Percentiles rank a stretch among this genome's conserved stretches.
These are phyloP conservation scores for Apotomis capreana DNA, from an alignment of 2,888 invertebrate species.

Conservation along the genomic window DNA sequence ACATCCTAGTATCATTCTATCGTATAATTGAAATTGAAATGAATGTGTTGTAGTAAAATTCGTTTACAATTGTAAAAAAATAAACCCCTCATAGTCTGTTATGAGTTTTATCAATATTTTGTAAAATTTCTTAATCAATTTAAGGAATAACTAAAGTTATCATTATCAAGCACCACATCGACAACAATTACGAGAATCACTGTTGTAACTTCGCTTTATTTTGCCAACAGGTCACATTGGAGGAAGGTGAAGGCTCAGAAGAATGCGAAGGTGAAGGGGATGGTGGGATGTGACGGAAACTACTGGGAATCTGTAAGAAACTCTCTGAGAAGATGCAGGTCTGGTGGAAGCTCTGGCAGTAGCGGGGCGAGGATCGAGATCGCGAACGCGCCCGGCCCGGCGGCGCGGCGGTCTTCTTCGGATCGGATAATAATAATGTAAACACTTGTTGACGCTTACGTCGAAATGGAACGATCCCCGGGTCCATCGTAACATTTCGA, in stretches of 20 bases:
- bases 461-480: slow-evolving; percentile 74
- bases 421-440: slow-evolving; percentile 67
- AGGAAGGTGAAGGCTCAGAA: slow-evolving; percentile 91
- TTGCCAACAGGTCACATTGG: slow-evolving; percentile 88
- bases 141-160: no score
- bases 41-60: no score
- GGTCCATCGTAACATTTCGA: slow-evolving; percentile 76
- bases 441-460: slow-evolving; percentile 80
- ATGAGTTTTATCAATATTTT: no score
- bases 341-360: slow-evolving; percentile 93
- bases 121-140: no score
- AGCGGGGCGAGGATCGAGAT: slow-evolving; percentile 47
- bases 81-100: no score
- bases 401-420: slow-evolving; percentile 43
- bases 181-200: background rate
- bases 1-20: no score
- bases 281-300: slow-evolving; percentile 96
- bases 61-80: no score
- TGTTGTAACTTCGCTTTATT: slow-evolving; percentile 8
- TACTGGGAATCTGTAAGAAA: slow-evolving; percentile 94
- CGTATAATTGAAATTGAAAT: no score
- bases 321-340: slow-evolving; percentile 94
- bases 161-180: no score
- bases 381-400: slow-evolving; percentile 48
- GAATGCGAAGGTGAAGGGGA: slow-evolving; percentile 82